Conservation (phyloP, 2,113 vertebrate species). For the Tetraodon nigroviridis region DNA sequence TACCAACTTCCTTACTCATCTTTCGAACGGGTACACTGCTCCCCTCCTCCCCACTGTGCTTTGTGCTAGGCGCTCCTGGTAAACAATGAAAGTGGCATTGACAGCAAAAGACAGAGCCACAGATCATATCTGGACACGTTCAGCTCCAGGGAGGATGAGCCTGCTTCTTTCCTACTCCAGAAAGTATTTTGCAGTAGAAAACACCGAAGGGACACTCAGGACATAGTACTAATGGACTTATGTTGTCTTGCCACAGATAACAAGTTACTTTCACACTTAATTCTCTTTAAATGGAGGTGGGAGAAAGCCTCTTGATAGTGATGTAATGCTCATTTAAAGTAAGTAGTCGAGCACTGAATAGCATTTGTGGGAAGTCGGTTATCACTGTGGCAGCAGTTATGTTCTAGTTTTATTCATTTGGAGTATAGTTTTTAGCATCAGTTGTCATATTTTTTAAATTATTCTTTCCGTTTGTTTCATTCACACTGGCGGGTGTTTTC, state of each 20-base stretch:
- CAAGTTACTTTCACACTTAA: slow-evolving; percentile 20
- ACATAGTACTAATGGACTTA: slow-evolving; percentile 21
- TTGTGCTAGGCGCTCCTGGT: slow-evolving; percentile 38
- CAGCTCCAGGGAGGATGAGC: slow-evolving; percentile 20
- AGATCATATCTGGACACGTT: slow-evolving; percentile 30
- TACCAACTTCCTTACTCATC: slow-evolving; percentile 48
- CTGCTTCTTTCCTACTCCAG: slow-evolving; percentile 20
- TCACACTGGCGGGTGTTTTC: background rate
- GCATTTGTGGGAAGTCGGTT: no score
- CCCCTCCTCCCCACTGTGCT: slow-evolving; percentile 51
- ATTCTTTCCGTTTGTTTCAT: slow-evolving; percentile 28
- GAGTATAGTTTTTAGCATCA: no score
- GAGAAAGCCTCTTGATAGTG: no score
- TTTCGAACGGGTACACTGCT: slow-evolving; percentile 40
- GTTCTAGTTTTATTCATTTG: no score
- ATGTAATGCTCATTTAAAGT: no score
- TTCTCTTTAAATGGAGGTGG: background rate
- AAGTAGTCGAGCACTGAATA: no score
- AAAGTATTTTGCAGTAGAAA: slow-evolving; percentile 40
- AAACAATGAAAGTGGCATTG: slow-evolving; percentile 50
- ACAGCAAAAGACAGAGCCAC: slow-evolving; percentile 25
- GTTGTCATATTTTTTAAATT: background rate
- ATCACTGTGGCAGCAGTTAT: no score
- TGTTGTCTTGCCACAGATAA: slow-evolving; percentile 35
- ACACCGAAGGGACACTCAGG: slow-evolving; percentile 7